Base-by-base conservation (phyloP, 2,888 invertebrate species). In the Timema cristinae region DNA sequence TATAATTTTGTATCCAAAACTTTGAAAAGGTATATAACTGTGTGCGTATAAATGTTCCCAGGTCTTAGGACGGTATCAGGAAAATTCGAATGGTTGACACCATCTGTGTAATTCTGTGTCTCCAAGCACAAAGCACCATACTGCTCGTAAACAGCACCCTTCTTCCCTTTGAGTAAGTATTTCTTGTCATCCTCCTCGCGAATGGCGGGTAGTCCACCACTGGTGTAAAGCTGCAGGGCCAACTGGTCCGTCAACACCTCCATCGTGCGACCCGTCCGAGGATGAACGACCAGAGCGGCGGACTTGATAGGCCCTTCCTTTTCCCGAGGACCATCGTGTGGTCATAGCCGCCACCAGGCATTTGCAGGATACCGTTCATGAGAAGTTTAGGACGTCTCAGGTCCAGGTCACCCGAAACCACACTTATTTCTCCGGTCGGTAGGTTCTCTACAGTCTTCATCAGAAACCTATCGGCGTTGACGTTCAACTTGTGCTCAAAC, bases 101-200 rank as follows among this genome's bases (percentile, higher is more conserved):
- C 93, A 83, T 98, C 93, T 0, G 97, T 97, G 84, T 90, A 97
- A 80, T 94, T 93, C 82, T 97, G 97, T 0, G 97, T 93, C 85
- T 97, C 95, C 70, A 97, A 83, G 79, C 95, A 95, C 79, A 97
- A 89, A 4, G 92, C 92, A 0, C 91, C 91, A 78, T 94, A 93
- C 75, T 89, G 90, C 71, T 84, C 86, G 79, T 96, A 96, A 13
- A 79, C 78, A 0, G 87, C 85, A 0, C 90, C 90, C 7, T 84
- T 83, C 81, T 95, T 95, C 0, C 95, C 96, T 9, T 79, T 74
- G 50, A 92, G 80, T 0, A 88, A 16, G 47, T 32, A 61, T 16
- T 63, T 51, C 9, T 67, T 59, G 13, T 54, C 48, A 9, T 13
- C 61, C 7, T 63, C 48, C 6, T 61, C n/a, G 56, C 67, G 67